These are phyloP conservation scores for Eristalinus sepulchralis DNA, from an alignment of 2,888 invertebrate genomes.

Conservation along the genomic window DNA sequence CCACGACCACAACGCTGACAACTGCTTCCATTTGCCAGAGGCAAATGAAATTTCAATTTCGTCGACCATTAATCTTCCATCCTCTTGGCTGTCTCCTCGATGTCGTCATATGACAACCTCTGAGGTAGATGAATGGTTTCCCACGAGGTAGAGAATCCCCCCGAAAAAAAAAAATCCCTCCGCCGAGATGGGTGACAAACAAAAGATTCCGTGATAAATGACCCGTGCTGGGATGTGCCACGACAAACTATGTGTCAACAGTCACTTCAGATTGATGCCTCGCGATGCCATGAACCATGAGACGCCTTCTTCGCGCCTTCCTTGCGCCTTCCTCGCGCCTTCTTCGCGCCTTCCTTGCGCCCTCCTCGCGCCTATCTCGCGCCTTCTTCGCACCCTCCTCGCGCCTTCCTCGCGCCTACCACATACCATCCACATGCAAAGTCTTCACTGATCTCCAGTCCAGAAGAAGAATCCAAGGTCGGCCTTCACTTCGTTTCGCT, in stretches of 20 bases:
- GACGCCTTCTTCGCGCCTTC: too few relatives aligned
- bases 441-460: too few relatives aligned
- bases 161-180: background rate
- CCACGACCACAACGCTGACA: background rate
- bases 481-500: background rate
- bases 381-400: too few relatives aligned
- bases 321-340: too few relatives aligned
- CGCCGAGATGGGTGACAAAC: background rate
- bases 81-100: background rate
- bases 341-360: too few relatives aligned
- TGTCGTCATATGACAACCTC: slow-evolving; percentile 1
- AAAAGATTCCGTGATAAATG: background rate
- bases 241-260: background rate
- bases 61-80: slow-evolving; percentile 15
- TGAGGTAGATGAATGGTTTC: slow-evolving; percentile 28
- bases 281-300: too few relatives aligned
- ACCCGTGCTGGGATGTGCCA: background rate
- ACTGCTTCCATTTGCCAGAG: background rate
- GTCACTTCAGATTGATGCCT: background rate
- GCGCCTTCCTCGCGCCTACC: too few relatives aligned
- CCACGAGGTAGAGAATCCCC: background rate
- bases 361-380: too few relatives aligned
- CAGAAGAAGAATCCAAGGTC: too few relatives aligned
- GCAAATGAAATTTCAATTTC: slow-evolving; percentile 12
- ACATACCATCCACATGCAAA: too few relatives aligned